Base-by-base conservation (phyloP, 2,797 vertebrate species). In the Emys orbicularis region DNA sequence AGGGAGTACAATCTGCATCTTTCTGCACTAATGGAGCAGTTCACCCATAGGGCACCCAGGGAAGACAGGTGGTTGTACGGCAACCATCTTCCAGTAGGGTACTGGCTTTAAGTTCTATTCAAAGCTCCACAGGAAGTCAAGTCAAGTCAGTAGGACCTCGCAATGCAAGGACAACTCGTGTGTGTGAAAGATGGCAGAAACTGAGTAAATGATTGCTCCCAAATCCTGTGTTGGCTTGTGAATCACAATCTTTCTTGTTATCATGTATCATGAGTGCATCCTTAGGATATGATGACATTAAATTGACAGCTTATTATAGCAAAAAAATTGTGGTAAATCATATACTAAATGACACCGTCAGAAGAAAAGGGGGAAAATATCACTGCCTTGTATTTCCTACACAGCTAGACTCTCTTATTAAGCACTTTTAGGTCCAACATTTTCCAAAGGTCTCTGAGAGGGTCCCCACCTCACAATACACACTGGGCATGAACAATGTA, bases 281-380 rank as follows among this genome's bases (percentile, higher is more conserved):
- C 82, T 90, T 82, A 90, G 68, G 87, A 92, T 25, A 91, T 53
- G 57, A 90, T 59, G 61, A 80, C 29, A 68, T 79, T 81, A 90
- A 37, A 82, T 2, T 61, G 21, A 52, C 41, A 81, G 49, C 18
- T 96, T 89, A 80, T 68, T 96, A 88, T 88, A 92, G 65, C 41
- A 81, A 3, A 82, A 79, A 93, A 1, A 13, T 47, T 85, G 8
- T 47, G 54, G 34, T 76, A 89, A 90, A 95, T 94, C 88, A 81
- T 56, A 86, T 81, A 79, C 86, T 94, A 86, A 93, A 91, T 2
- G 2, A 0, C 0, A 93, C 4, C 74, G 34, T 6, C 79, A 50
- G 50, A 50, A 94, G 88, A 74, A 44, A 72, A n/a, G 49, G 76
- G 34, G 72, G 8, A 84, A 81, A 88, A 87, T n/a, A 91, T 91